A percentile compares a stretch with the other conserved stretches of the same genome.
phyloP scores from a whole-genome alignment of 2,888 invertebrate genomes.

The Drosophila fungiperda region DNA sequence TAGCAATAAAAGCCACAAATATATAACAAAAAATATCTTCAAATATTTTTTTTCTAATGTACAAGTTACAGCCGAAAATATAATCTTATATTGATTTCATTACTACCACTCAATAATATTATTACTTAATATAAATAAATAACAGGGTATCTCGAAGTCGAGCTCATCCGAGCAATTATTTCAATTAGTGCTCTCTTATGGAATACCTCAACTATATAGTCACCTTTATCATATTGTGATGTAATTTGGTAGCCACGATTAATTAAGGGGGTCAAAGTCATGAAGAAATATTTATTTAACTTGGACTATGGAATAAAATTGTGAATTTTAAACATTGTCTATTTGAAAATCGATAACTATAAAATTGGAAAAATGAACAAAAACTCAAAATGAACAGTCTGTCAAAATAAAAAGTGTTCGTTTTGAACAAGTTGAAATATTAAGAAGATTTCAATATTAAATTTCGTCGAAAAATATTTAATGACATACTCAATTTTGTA shows the following conservation, averaged over 20 bases:
- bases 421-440: not conserved
- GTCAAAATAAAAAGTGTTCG: not conserved
- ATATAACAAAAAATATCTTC: not conserved
- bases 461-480: slow-evolving; percentile 41
- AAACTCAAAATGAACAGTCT: not conserved
- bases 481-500: slow-evolving; percentile 63
- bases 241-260: not conserved
- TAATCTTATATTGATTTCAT: not conserved
- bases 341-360: not conserved
- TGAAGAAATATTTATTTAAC: not conserved
- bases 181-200: not conserved
- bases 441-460: not conserved
- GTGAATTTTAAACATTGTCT: not conserved
- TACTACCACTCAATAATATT: not conserved
- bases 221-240: not conserved
- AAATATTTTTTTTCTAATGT: not conserved
- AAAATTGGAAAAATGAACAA: not conserved
- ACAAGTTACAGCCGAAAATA: not conserved
- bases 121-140: not conserved
- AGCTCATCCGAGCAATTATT: not conserved
- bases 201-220: not conserved
- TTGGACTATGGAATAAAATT: not conserved
- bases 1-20: not conserved
- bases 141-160: not conserved
- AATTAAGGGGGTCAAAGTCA: not conserved